Evolutionary conservation across 2,888 invertebrate genomes (phyloP).

Genomic region (Eurytoma californica): DNA sequence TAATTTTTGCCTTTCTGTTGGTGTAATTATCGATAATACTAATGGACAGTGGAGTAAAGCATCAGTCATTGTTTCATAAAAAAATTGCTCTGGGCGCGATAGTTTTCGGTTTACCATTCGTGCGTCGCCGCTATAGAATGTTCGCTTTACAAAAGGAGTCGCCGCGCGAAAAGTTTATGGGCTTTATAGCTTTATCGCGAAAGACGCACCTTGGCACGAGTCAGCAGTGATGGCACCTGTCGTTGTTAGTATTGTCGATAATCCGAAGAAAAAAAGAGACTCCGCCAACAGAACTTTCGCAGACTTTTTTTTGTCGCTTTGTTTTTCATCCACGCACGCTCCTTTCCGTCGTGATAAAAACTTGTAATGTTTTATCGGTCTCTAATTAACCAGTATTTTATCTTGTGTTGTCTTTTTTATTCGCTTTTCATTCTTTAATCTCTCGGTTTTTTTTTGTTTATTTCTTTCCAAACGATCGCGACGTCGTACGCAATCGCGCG

Average conservation of each 20-base stretch:
- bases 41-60: conserved; percentile 14
- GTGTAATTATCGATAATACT: conserved; percentile 48
- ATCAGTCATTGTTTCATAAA: conserved; percentile 39
- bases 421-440: conserved; percentile 45
- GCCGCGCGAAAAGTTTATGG: conserved; percentile 23
- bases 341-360: conserved; percentile 35
- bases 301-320: background rate
- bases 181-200: conserved; percentile 11
- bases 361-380: background rate
- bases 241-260: conserved; percentile 45
- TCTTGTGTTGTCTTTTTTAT: conserved; percentile 18
- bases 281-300: conserved; percentile 32
- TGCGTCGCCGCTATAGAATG: background rate
- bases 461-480: conserved; percentile 26
- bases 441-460: conserved; percentile 28
- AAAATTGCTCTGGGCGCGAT: background rate
- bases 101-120: conserved; percentile 20
- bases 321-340: background rate
- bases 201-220: conserved; percentile 16
- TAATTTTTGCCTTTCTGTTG: conserved; percentile 14
- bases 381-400: conserved; percentile 17
- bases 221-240: background rate
- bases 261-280: conserved; percentile 43
- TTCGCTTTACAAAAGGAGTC: background rate
- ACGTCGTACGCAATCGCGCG: conserved; percentile 26